Conservation (phyloP, 2,797 vertebrate species). For the Poeciliopsis turneri region DNA sequence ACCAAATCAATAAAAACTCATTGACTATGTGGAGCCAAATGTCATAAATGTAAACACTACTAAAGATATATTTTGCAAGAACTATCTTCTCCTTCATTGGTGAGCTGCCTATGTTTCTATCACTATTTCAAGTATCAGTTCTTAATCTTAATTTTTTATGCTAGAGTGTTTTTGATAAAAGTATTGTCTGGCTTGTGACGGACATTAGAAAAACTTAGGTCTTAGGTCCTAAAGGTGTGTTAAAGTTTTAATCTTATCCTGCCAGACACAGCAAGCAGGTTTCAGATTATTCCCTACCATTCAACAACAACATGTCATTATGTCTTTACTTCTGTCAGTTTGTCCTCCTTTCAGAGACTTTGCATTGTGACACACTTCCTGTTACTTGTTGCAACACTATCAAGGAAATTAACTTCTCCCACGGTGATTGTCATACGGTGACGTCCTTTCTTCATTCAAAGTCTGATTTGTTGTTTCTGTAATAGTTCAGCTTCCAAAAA, state of each 20-base stretch:
- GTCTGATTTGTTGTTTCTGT: not conserved
- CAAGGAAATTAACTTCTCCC: not conserved
- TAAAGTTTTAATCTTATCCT: not conserved
- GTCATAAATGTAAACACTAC: not conserved
- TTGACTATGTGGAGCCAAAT: not conserved
- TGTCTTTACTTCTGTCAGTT: not conserved
- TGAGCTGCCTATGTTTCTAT: not conserved
- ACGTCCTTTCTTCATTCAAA: not conserved
- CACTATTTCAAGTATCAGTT: not conserved
- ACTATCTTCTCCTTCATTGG: not conserved
- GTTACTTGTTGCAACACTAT: not conserved
- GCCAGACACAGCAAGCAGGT: not conserved
- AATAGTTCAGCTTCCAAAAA: not conserved
- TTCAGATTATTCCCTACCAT: not conserved
- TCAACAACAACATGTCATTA: not conserved
- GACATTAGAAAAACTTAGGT: not conserved
- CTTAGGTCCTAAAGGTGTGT: not conserved
- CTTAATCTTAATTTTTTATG: not conserved
- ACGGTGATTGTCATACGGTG: not conserved
- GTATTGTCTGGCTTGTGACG: not conserved
- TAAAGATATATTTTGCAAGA: not conserved
- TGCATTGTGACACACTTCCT: not conserved
- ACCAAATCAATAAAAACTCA: not conserved
- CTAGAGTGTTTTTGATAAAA: not conserved
- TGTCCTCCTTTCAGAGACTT: not conserved